phyloP scores from a whole-genome alignment of 2,797 vertebrate genomes.

The Cottoperca gobio region DNA sequence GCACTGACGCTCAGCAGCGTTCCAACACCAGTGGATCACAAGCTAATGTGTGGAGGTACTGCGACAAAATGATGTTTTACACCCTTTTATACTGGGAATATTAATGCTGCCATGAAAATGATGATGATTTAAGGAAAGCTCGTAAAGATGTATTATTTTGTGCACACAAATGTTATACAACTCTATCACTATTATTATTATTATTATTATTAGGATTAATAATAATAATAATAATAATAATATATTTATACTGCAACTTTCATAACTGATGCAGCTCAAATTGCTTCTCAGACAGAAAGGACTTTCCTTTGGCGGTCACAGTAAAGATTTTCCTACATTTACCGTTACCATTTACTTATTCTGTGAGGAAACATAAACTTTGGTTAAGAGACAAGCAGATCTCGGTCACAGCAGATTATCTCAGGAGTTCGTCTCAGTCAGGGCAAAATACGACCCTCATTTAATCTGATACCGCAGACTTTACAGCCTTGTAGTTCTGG shows the following conservation, averaged over 20 bases:
- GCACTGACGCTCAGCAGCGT: background rate
- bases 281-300: background rate
- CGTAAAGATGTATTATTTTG: background rate
- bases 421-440: slow-evolving; percentile 27
- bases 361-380: slow-evolving; percentile 21
- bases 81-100: background rate
- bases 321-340: background rate
- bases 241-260: too few relatives aligned
- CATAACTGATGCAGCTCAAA: too few relatives aligned
- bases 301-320: background rate
- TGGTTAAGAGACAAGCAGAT: slow-evolving; percentile 31
- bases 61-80: background rate
- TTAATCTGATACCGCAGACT: slow-evolving; percentile 35
- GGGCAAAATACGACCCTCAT: slow-evolving; percentile 14
- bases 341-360: too few relatives aligned
- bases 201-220: too few relatives aligned
- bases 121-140: background rate
- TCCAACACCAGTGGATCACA: slow-evolving; percentile 21
- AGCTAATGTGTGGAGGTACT: slow-evolving; percentile 18
- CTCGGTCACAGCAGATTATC: slow-evolving; percentile 31
- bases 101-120: background rate
- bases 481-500: slow-evolving; percentile 1
- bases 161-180: background rate
- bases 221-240: too few relatives aligned
- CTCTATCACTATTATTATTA: too few relatives aligned